phyloP scores from a whole-genome alignment of 2,888 invertebrate species.

The Hipparchia sbordonii region DNA sequence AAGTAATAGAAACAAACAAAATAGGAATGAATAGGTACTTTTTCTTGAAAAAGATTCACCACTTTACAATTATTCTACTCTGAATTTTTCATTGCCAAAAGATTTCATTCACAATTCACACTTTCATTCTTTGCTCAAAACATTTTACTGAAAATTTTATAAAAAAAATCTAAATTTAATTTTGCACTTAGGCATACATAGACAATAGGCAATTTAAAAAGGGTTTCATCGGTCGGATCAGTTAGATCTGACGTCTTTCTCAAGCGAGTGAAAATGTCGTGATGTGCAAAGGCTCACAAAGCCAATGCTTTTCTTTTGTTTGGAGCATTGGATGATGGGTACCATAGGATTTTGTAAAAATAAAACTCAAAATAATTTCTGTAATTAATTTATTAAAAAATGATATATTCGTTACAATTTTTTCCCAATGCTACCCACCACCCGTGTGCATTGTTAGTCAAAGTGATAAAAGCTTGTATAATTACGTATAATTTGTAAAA shows the following conservation, averaged over 20 bases:
- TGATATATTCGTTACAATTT: constrained; percentile 46
- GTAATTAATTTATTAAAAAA: constrained; percentile 56
- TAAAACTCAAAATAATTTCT: constrained; percentile 56
- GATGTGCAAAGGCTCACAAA: neutral
- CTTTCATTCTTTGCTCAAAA: too few species aligned
- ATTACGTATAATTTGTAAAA: constrained; percentile 1
- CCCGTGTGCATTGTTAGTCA: constrained; percentile 52
- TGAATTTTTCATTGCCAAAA: too few species aligned
- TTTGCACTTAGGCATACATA: too few species aligned
- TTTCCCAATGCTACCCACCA: constrained; percentile 68
- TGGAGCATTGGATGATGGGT: constrained; percentile 65
- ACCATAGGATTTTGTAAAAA: constrained; percentile 56
- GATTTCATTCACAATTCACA: too few species aligned
- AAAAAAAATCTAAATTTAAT: too few species aligned
- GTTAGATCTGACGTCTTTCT: neutral
- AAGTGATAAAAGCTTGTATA: constrained; percentile 31
- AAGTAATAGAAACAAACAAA: too few species aligned
- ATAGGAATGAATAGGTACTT: too few species aligned
- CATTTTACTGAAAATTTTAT: too few species aligned
- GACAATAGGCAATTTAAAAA: too few species aligned
- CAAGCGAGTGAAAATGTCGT: neutral
- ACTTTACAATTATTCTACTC: too few species aligned
- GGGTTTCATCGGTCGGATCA: neutral
- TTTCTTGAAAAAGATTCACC: too few species aligned
- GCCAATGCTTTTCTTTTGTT: neutral